Conservation (phyloP, 53 echinoderm and acorn worm genomes). For the Antedon mediterranea region DNA sequence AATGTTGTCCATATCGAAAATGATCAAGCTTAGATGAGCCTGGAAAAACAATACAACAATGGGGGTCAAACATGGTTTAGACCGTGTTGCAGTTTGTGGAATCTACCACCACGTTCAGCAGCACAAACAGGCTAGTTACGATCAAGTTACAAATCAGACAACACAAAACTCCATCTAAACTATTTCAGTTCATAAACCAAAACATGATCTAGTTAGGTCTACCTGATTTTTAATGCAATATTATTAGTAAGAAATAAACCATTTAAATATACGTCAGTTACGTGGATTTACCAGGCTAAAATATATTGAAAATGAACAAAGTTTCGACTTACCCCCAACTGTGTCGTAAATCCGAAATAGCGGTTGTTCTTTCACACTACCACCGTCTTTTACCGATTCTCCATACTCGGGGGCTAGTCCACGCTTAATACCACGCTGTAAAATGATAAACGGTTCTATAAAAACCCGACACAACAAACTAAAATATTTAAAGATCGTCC, state of each 20-base stretch:
- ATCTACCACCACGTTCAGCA: neutral
- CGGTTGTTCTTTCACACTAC: neutral
- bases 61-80: neutral
- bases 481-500: neutral
- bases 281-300: too few relatives aligned
- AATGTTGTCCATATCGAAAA: slow-evolving; percentile 1
- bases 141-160: neutral
- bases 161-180: neutral
- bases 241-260: neutral
- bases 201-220: neutral
- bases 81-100: neutral
- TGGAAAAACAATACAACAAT: neutral
- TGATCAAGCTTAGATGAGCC: neutral
- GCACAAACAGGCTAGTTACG: neutral
- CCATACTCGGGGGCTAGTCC: neutral
- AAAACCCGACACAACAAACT: neutral
- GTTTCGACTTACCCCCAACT: neutral
- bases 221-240: neutral
- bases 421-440: neutral
- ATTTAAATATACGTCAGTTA: neutral
- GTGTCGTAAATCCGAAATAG: neutral
- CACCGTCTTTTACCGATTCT: neutral
- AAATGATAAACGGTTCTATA: neutral
- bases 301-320: neutral
- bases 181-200: neutral